These are phyloP conservation scores for Amblyornis subalaris DNA, from an alignment of 2,113 vertebrate genomes.

Conservation along the genomic window DNA sequence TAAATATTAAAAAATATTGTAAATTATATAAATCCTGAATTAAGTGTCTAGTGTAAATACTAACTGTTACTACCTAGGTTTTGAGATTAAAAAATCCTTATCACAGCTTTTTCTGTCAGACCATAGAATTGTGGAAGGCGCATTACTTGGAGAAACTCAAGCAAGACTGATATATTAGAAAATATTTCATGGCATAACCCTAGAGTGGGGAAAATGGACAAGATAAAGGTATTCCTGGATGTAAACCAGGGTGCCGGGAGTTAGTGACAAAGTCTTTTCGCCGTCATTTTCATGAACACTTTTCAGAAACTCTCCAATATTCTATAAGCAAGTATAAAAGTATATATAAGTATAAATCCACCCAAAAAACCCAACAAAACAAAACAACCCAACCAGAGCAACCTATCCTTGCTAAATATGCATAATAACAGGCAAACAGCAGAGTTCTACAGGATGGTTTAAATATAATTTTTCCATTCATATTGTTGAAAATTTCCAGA, in stretches of 20 bases:
- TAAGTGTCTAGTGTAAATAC: neutral
- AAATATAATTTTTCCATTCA: neutral
- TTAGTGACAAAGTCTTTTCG: neutral
- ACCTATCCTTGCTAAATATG: neutral
- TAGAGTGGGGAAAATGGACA: neutral
- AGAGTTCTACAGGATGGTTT: neutral
- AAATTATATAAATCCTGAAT: neutral
- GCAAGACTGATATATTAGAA: neutral
- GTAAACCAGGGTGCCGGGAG: neutral
- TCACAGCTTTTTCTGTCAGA: neutral
- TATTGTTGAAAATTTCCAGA: neutral
- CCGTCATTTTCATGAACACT: neutral
- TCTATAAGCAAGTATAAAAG: neutral
- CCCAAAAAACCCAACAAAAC: rapidly evolving
- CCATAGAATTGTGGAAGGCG: neutral
- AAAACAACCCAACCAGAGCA: neutral
- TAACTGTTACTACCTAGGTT: neutral
- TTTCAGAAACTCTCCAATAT: neutral
- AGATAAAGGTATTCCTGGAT: neutral
- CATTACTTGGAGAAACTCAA: neutral
- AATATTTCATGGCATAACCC: neutral
- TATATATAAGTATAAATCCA: neutral
- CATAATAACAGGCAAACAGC: neutral
- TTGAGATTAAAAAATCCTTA: neutral
- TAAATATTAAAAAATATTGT: neutral